A percentile compares a stretch with the other conserved stretches of the same genome.
Evolutionary conservation across 1,140 invertebrate species (phyloP).

Genomic region (Neoseiulus cucumeris): DNA sequence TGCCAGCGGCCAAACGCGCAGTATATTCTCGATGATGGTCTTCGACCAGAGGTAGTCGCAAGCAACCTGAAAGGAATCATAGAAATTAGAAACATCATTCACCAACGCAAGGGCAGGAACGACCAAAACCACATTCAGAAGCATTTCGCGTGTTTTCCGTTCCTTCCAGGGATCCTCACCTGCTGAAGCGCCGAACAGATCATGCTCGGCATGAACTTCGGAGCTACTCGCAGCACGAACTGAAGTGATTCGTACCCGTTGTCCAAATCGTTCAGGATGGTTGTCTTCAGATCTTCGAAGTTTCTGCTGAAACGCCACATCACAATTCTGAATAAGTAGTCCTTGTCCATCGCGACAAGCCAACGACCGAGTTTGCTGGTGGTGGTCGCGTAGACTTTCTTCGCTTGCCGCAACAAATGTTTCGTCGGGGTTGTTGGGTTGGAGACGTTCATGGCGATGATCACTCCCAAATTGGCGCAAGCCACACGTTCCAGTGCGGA

Average conservation of each 20-base stretch:
- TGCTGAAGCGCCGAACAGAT: not conserved
- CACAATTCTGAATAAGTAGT: not conserved
- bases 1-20: not conserved
- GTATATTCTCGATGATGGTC: not conserved
- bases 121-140: no score
- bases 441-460: not conserved
- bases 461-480: not conserved
- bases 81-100: not conserved
- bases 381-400: not conserved
- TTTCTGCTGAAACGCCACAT: slow-evolving; percentile 9
- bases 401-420: not conserved
- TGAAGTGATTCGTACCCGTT: not conserved
- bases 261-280: not conserved
- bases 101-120: not conserved
- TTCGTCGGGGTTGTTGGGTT: not conserved
- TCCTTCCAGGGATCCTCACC: no score
- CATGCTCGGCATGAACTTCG: not conserved
- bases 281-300: slow-evolving; percentile 1
- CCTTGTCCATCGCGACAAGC: not conserved
- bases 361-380: not conserved
- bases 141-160: no score
- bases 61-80: not conserved
- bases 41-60: not conserved
- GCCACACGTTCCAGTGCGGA: not conserved
- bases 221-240: not conserved